phyloP scores from a whole-genome alignment of 2,797 vertebrate species.

The Masticophis lateralis region DNA sequence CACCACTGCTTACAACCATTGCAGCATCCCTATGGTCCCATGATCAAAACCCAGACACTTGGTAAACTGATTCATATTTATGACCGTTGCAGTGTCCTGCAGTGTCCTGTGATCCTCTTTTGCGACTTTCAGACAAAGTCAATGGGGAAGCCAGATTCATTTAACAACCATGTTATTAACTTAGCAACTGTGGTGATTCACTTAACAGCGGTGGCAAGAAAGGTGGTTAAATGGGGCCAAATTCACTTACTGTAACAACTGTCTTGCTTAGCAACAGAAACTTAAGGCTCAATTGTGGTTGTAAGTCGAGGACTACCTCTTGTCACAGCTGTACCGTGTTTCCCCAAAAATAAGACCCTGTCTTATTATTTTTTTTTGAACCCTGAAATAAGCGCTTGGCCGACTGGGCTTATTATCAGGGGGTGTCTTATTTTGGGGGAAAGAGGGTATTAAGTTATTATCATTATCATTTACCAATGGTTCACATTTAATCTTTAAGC shows the following conservation, averaged over 20 bases:
- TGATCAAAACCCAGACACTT: background rate
- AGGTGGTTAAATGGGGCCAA: background rate
- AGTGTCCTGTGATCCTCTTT: background rate
- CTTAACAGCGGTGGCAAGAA: background rate
- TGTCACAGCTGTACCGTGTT: too few species aligned
- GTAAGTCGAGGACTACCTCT: too few species aligned
- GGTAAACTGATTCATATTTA: background rate
- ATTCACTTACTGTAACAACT: background rate
- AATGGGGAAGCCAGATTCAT: background rate
- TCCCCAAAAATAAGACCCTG: too few species aligned
- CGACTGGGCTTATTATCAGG: too few species aligned
- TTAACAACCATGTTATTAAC: background rate
- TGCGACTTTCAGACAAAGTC: background rate
- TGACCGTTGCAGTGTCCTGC: background rate
- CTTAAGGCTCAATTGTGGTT: background rate
- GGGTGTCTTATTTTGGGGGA: too few species aligned
- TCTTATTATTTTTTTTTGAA: too few species aligned
- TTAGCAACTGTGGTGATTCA: background rate
- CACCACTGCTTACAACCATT: background rate
- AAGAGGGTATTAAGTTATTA: background rate
- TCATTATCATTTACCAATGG: conserved; percentile 25
- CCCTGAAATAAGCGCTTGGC: too few species aligned
- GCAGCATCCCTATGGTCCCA: background rate
- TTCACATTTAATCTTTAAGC: background rate
- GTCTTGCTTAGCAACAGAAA: background rate